Evolutionary conservation across 2,888 invertebrate genomes (phyloP).

Genomic region (Cephalotes varians): DNA sequence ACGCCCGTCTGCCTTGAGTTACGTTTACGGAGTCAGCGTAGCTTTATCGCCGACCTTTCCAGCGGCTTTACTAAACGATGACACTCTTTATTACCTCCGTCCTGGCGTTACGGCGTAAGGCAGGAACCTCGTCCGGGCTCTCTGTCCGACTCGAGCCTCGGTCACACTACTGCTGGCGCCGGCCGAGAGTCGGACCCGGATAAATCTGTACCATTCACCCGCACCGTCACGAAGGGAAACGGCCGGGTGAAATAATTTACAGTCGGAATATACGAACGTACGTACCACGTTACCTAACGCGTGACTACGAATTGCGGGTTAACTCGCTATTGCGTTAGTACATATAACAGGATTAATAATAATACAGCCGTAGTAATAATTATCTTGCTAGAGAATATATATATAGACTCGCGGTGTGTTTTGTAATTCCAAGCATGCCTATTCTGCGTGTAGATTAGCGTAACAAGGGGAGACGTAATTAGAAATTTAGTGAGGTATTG

Average conservation of each 20-base stretch:
- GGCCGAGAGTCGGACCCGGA: slow-evolving; percentile 39
- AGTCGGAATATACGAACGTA: slow-evolving; percentile 40
- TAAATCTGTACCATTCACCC: slow-evolving; percentile 41
- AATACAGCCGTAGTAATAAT: slow-evolving; percentile 38
- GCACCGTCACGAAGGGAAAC: slow-evolving; percentile 35
- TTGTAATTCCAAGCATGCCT: slow-evolving; percentile 5
- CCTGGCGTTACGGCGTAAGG: slow-evolving; percentile 50
- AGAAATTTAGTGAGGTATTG: not conserved
- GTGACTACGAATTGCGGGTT: slow-evolving; percentile 14
- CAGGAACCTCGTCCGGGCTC: slow-evolving; percentile 8
- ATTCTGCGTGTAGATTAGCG: slow-evolving; percentile 16
- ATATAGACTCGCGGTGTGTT: not conserved
- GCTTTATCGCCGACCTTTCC: slow-evolving; percentile 75
- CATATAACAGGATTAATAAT: not conserved
- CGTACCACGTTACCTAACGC: slow-evolving; percentile 41
- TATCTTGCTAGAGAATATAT: not conserved
- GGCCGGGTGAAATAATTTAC: slow-evolving; percentile 38
- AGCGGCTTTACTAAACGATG: slow-evolving; percentile 71
- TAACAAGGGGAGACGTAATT: slow-evolving; percentile 3
- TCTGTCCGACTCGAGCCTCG: slow-evolving; percentile 26
- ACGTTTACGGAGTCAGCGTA: slow-evolving; percentile 68
- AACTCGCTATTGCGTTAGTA: slow-evolving; percentile 20
- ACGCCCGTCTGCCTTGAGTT: slow-evolving; percentile 68
- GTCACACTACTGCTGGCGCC: slow-evolving; percentile 19
- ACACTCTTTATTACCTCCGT: slow-evolving; percentile 74